phyloP scores from a whole-genome alignment of 2,113 vertebrate species.

The Charina bottae region DNA sequence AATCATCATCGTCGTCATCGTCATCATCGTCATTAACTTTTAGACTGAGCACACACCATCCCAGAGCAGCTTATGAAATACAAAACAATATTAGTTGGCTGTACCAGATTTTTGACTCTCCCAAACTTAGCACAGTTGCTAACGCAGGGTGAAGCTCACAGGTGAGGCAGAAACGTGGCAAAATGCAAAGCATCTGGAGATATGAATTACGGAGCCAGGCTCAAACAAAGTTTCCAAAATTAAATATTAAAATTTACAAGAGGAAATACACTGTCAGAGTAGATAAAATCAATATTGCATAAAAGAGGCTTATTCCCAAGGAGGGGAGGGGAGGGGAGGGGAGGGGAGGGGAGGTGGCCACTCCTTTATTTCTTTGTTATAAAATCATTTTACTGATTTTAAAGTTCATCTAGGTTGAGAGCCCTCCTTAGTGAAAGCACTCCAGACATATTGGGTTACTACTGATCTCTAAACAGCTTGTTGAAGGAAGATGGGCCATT shows the following conservation, averaged over 20 bases:
- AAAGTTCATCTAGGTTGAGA: conserved; percentile 59
- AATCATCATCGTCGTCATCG: no score
- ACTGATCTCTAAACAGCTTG: conserved; percentile 44
- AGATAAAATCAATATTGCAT: conserved; percentile 49
- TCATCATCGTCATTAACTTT: no score
- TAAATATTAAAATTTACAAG: conserved; percentile 38
- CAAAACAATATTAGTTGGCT: conserved; percentile 60
- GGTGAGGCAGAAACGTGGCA: conserved; percentile 17
- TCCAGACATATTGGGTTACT: conserved; percentile 34
- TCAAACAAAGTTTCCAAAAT: conserved; percentile 39
- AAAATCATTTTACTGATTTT: conserved; percentile 69
- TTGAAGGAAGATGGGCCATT: conserved; percentile 5
- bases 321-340: not conserved
- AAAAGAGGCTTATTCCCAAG: conserved; percentile 47
- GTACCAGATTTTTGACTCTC: conserved; percentile 52
- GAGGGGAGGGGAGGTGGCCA: conserved; percentile 17
- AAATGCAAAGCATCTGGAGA: conserved; percentile 1
- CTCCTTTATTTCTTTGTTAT: conserved; percentile 67
- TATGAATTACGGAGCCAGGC: conserved; percentile 27
- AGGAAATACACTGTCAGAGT: conserved; percentile 35
- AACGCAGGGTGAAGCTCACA: conserved; percentile 33
- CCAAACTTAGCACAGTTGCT: conserved; percentile 46
- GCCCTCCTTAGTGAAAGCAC: not conserved
- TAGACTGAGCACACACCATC: not conserved
- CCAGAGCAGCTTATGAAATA: not conserved